Evolutionary conservation across 2,888 invertebrate species (phyloP), one percentile per base, ranked within the genome.

Genomic region (Sclerodermus sp.): DNA sequence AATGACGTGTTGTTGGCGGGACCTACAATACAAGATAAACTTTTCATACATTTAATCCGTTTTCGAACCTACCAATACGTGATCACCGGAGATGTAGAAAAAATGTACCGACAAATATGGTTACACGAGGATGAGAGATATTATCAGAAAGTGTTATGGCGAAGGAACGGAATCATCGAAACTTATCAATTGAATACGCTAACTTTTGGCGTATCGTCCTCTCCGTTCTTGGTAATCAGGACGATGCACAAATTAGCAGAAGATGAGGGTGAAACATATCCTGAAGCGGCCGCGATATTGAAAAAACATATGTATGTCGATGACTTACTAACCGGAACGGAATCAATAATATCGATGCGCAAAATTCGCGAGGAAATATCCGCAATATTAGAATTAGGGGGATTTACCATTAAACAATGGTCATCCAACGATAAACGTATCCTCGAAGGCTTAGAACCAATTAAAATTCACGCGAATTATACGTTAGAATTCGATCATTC

Each of bases 91-190:
- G 53, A 53, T 15, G 47, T 53, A 3, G 31, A 29, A 2, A 52
- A 55, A 30, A 52, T 52, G 50, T 50, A 47, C 30, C 17, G 49
- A 9, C 50, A 56, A 42, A 36, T 56, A 9, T 10, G 4, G 0
- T 14, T 54, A 9, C 32, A 16, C 3, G 32, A 45, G 12, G 37
- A 51, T 1, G 52, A 56, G 18, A n/a, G 50, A 12, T 12, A 23
- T 3, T 53, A 42, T 17, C 48, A 52, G 29, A 41, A 40, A 0
- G 53, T 58, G 13, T 32, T 58, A 9, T 58, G 55, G 53, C 42
- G 53, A 17, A 45, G 51, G 12, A 6, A 30, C 14, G 15, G 49
- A 1, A 29, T 6, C 0, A 40, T 58, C 4, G 16, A 37, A 5
- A 50, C 50, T 10, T 54, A 32, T 29, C 40, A 51, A 32, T 18